A percentile compares a stretch with the other conserved stretches of the same genome.
These are phyloP conservation scores for Polyommatus iphigenia DNA, from an alignment of 2,888 invertebrate genomes.

Conservation along the genomic window DNA sequence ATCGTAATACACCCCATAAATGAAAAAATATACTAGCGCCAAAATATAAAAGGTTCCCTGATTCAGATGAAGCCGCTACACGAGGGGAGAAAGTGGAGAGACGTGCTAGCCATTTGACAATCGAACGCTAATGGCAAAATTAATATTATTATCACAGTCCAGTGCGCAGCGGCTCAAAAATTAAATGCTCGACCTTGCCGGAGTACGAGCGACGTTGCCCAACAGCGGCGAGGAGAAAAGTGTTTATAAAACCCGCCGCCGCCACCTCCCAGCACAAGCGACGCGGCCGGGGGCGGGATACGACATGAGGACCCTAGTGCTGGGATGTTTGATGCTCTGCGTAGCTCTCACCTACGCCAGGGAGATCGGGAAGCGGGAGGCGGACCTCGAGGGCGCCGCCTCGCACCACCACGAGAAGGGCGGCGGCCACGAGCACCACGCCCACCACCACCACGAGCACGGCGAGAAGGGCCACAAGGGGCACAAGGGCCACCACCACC, in stretches of 20 bases:
- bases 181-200: constrained; percentile 46
- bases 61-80: not conserved
- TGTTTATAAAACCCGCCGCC: constrained; percentile 66
- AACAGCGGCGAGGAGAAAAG: constrained; percentile 63
- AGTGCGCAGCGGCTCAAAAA: constrained; percentile 42
- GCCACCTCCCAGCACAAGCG: not conserved
- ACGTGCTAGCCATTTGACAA: not conserved
- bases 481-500: constrained; percentile 83
- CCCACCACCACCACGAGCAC: constrained; percentile 82
- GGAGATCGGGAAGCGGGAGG: constrained; percentile 65
- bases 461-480: constrained; percentile 86
- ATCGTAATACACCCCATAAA: not conserved
- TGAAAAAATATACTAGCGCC: not conserved
- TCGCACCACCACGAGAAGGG: constrained; percentile 70
- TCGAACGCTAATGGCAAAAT: constrained; percentile 3
- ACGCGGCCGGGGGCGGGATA: not conserved
- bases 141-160: constrained; percentile 14
- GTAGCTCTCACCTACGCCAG: constrained; percentile 68
- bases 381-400: constrained; percentile 78
- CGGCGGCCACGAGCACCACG: constrained; percentile 83
- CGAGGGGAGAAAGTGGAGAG: not conserved
- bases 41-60: not conserved
- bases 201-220: constrained; percentile 50
- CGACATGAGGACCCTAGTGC: constrained; percentile 13
- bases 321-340: constrained; percentile 59